Evolutionary conservation across 2,797 vertebrate species (phyloP).

Genomic region (Ctenochaetus hawaiiensis): DNA sequence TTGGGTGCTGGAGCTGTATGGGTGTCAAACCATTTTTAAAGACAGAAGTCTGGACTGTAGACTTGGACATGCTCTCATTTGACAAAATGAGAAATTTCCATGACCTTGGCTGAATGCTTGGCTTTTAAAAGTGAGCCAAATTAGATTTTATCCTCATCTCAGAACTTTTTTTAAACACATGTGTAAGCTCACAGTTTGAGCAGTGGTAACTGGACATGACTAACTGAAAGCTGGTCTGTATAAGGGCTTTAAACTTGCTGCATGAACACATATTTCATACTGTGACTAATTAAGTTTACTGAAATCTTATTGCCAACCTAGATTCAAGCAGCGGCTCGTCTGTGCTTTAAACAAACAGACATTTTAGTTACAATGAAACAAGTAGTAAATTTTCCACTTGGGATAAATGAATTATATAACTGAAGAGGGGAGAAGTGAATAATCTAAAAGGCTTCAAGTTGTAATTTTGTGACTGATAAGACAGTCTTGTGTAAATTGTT

Average conservation of each 20-base stretch:
- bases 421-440: neutral
- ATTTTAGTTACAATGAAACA: neutral
- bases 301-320: too few relatives aligned
- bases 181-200: neutral
- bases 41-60: neutral
- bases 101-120: conserved; percentile 16
- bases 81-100: conserved; percentile 6
- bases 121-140: neutral
- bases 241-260: neutral
- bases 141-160: conserved; percentile 2
- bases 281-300: neutral
- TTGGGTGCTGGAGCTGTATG: neutral
- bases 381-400: neutral
- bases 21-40: neutral
- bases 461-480: conserved; percentile 22
- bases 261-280: neutral
- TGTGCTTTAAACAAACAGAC: too few relatives aligned
- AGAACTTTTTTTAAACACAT: conserved; percentile 9
- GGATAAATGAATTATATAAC: too few relatives aligned
- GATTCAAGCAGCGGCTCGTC: neutral
- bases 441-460: neutral
- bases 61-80: conserved; percentile 20
- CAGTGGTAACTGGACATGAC: neutral
- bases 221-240: neutral
- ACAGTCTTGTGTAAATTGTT: conserved; percentile 21